Evolutionary conservation across 2,888 invertebrate species (phyloP), one percentile per base, ranked within the genome.

Genomic region (Lucinisca nassula): DNA sequence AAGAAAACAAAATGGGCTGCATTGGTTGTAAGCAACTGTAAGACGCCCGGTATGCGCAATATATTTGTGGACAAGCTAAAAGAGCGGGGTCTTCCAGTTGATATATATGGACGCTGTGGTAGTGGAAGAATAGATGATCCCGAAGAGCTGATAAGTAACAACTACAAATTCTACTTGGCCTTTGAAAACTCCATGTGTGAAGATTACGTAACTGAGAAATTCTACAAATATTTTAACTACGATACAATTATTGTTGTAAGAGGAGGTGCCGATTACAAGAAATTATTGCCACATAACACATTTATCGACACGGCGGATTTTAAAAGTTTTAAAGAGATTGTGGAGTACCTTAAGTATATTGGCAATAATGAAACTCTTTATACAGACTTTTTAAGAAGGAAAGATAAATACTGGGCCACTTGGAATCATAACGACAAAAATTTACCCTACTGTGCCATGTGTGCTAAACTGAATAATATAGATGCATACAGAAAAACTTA

Each of bases 201-300:
- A 30, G 91, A 91, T 77, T 91, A 91, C 51, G 76, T 91, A n/a
- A 87, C 91, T 1, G 91, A 91, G 72, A 91, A 91, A 40, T 83
- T 82, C 12, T 87, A 89, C 73, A 79, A 55, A 21, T 89, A 87
- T 85, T 88, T 88, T 35, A 32, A 73, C 17, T 82, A 70, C 38
- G 79, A 91, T 67, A 86, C 85, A 24, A 84, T 91, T 12, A 81
- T 73, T 3, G 85, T 91, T 14, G 85, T 88, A 24, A 45, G 91
- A 35, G 88, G 89, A n/a, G 87, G 84, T 0, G 67, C 72, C 21
- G 81, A 84, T 51, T 88, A 89, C 67, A 38, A 78, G 3, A 55
- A 73, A 0, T 55, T 84, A 37, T 72, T 85, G 12, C 91, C 91
- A 27, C 32, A 61, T 21, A 40, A 87, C 12, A 87, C 91, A 1